phyloP scores from a whole-genome alignment of 37 sponge, comb jelly and placozoan species.

The Cladorhizidae sp. region DNA sequence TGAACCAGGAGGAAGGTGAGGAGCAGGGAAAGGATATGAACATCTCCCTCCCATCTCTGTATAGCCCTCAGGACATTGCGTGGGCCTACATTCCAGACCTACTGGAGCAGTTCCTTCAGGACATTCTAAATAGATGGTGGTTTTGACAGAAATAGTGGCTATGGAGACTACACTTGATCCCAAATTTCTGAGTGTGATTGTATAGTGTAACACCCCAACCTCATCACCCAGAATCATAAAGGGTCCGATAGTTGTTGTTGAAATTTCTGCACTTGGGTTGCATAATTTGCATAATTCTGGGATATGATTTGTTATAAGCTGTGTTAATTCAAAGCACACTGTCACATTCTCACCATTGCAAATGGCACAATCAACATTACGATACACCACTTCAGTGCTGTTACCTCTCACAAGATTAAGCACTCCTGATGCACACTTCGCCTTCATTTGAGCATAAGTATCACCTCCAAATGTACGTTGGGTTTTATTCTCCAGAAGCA shows the following conservation, averaged over 20 bases:
- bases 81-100: background rate
- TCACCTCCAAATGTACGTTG: background rate
- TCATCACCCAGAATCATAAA: no score
- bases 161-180: conserved; percentile 10
- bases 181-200: conserved; percentile 4
- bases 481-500: background rate
- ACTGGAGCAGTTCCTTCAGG: background rate
- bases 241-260: no score
- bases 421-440: background rate
- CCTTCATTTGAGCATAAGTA: background rate
- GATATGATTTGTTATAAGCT: no score
- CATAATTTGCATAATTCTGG: no score
- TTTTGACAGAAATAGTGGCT: background rate
- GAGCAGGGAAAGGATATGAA: background rate
- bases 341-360: background rate
- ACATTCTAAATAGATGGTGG: background rate
- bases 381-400: background rate
- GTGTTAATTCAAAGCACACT: background rate
- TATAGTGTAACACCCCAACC: conserved; percentile 11
- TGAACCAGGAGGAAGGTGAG: background rate
- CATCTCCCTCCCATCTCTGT: background rate
- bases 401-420: background rate
- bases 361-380: background rate
- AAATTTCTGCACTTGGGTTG: no score
- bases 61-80: conserved; percentile 12